Evolutionary conservation across 2,797 vertebrate genomes (phyloP).

Genomic region (Lepilemur septentrionalis): DNA sequence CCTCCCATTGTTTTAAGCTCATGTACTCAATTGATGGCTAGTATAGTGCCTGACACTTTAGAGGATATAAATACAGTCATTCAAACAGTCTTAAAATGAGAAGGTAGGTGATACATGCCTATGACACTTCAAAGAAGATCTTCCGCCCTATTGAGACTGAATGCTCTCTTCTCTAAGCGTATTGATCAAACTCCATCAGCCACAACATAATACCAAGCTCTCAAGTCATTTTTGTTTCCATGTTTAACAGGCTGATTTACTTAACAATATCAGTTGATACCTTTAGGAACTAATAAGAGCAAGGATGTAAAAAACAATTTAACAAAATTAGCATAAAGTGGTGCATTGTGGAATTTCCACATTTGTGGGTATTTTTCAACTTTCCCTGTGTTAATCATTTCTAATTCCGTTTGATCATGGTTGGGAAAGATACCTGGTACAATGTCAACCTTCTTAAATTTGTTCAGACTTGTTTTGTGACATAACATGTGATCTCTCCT

Average conservation of each 20-base stretch:
- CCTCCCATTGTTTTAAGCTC: neutral
- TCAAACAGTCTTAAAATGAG: neutral
- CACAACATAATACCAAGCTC: neutral
- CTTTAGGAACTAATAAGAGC: neutral
- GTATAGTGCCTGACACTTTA: neutral
- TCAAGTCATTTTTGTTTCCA: neutral
- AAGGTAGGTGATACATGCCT: neutral
- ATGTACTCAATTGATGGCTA: neutral
- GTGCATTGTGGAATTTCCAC: neutral
- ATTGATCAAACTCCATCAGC: neutral
- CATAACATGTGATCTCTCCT: neutral
- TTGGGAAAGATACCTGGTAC: neutral
- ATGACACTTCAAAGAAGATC: neutral
- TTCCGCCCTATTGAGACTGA: neutral
- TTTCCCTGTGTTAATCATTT: neutral
- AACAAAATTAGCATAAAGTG: neutral
- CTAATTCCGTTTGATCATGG: neutral
- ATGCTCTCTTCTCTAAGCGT: neutral
- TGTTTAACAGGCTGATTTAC: neutral
- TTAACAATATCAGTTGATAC: neutral
- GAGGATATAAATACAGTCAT: neutral
- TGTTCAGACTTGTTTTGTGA: neutral
- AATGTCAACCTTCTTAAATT: neutral
- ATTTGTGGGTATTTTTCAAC: neutral
- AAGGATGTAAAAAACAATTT: neutral